A percentile compares a stretch with the other conserved stretches of the same genome.
Conservation (phyloP, 2,113 vertebrate genomes). For the Pogonocichla stellata region DNA sequence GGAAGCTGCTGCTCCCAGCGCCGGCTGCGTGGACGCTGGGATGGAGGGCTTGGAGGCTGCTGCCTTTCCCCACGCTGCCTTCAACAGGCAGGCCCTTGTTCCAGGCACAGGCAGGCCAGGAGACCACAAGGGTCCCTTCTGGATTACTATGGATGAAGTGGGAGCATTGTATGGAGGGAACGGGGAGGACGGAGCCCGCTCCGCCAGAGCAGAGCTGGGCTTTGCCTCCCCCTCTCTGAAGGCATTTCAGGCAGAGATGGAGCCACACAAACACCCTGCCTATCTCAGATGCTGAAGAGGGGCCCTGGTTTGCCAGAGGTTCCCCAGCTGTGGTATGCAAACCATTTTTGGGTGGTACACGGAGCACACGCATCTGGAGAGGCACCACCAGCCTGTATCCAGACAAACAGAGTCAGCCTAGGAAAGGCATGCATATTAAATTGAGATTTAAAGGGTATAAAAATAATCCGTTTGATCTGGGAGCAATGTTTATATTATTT, state of each 20-base stretch:
- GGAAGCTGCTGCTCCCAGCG: not conserved
- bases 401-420: slow-evolving; percentile 30
- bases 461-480: slow-evolving; percentile 59
- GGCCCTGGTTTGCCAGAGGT: not conserved
- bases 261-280: not conserved
- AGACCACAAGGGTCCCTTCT: slow-evolving; percentile 59
- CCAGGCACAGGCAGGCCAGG: not conserved
- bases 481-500: slow-evolving; percentile 56
- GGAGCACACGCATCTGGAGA: not conserved
- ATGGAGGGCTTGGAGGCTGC: not conserved
- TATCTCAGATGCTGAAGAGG: not conserved
- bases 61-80: slow-evolving; percentile 23
- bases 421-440: slow-evolving; percentile 55
- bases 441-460: slow-evolving; percentile 23
- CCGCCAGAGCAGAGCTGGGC: not conserved
- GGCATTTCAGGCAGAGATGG: not conserved
- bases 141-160: slow-evolving; percentile 51
- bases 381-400: not conserved
- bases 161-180: slow-evolving; percentile 22
- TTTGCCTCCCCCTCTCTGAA: not conserved
- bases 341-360: not conserved
- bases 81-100: slow-evolving; percentile 61
- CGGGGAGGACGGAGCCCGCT: not conserved
- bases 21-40: not conserved
- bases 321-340: slow-evolving; percentile 37